Percentiles rank a stretch among this genome's conserved stretches.
Evolutionary conservation across 2,888 invertebrate species (phyloP).

Genomic region (Hipparchia sbordonii): DNA sequence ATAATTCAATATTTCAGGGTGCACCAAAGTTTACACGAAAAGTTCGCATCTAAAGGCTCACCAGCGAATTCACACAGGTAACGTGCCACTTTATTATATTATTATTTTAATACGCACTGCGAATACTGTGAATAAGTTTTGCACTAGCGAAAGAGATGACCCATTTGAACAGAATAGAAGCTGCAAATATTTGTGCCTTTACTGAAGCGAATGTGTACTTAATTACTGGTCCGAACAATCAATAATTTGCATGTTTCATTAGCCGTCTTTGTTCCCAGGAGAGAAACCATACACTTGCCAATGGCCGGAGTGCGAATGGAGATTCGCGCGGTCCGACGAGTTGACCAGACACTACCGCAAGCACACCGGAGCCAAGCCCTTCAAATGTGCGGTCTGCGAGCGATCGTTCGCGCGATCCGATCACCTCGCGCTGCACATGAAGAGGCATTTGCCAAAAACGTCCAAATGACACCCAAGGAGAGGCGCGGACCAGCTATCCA

Average conservation of each 20-base stretch:
- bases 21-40: constrained; percentile 98
- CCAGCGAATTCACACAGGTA: constrained; percentile 98
- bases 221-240: not conserved
- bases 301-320: constrained; percentile 99
- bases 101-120: constrained; percentile 32
- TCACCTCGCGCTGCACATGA: constrained; percentile 98
- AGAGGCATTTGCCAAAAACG: constrained; percentile 96
- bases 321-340: constrained; percentile 98
- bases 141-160: constrained; percentile 30
- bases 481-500: constrained; percentile 74
- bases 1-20: constrained; percentile 85
- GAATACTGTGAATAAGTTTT: constrained; percentile 18
- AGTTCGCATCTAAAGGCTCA: constrained; percentile 99
- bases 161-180: not conserved
- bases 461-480: constrained; percentile 85
- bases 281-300: constrained; percentile 99
- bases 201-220: constrained; percentile 11
- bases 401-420: constrained; percentile 97
- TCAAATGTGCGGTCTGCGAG: constrained; percentile 97
- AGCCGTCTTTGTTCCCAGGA: constrained; percentile 82
- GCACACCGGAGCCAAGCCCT: constrained; percentile 98
- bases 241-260: constrained; percentile 8
- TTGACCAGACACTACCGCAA: constrained; percentile 98
- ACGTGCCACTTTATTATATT: constrained; percentile 17
- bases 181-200: not conserved